Evolutionary conservation across 2,888 invertebrate genomes (phyloP), one percentile per base, ranked within the genome.

Genomic region (Tachina fera): DNA sequence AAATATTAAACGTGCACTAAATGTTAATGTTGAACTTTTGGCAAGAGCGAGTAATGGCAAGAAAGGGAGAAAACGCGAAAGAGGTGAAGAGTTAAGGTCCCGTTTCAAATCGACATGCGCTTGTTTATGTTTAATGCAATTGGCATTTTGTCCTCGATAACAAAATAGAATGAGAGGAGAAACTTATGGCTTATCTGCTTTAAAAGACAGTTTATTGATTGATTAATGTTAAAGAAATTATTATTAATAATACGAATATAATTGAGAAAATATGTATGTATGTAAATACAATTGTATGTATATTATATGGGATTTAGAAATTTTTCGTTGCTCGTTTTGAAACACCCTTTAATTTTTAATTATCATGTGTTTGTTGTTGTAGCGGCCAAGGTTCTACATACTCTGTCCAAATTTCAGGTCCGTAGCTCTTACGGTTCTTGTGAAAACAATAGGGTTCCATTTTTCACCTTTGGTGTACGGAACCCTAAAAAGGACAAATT

Each of bases 121-220:
- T 11, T 9, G 43, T 3, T 3, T 61, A 16, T 16, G 10, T 65
- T 65, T 16, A 56, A 58, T 76, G 45, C 39, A 68, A 41, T 68
- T 77, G 68, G 60, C 67, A 77, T 68, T 47, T 68, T 68, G 77
- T 67, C 58, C 65, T 68, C 77, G 16, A 19, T 47, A 58, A 14
- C 67, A 67, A 67, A 67, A 58, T 13, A 65, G 45, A n/a, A n/a
- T n/a, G n/a, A n/a, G n/a, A 56, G 67, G 39, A 43, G 31, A 58
- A 43, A 14, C 9, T 56, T 22, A 43, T 9, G n/a, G 13, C 6
- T 45, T 56, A 14, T 60, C 47, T 39, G n/a, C 58, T 71, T 45
- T 10, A 19, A 61, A 39, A 74, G 49, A 61, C 45, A 49, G 8
- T 31, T 5, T 49, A 39, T 67, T 49, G 8, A 61, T 74, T 74